Evolutionary conservation across 92 coral and sea anemone genomes (phyloP).

Genomic region (Ricordea florida): DNA sequence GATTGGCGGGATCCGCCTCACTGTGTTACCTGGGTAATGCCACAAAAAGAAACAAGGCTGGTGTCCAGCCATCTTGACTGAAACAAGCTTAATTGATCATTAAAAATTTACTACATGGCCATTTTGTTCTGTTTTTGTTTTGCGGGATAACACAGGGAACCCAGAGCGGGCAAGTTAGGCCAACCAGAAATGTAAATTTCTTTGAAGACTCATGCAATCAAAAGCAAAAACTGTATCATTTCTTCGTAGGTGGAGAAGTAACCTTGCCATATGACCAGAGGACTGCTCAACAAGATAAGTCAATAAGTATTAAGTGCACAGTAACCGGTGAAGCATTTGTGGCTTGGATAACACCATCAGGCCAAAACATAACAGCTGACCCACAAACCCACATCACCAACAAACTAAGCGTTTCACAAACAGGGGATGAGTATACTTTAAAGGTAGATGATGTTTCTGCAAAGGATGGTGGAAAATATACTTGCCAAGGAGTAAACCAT

Average conservation of each 20-base stretch:
- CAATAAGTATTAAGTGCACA: not conserved
- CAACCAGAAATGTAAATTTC: too few species aligned
- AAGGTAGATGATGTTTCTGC: not conserved
- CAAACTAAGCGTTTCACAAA: not conserved
- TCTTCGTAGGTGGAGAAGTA: slow-evolving; percentile 7
- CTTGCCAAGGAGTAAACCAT: not conserved
- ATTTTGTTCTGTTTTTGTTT: too few species aligned
- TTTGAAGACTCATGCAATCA: too few species aligned
- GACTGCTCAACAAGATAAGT: not conserved
- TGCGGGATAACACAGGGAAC: too few species aligned
- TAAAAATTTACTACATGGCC: too few species aligned
- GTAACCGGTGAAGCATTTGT: not conserved
- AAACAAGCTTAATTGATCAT: too few species aligned
- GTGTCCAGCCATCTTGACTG: too few species aligned
- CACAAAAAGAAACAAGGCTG: too few species aligned
- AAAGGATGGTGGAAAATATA: slow-evolving; percentile 13
- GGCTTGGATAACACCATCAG: slow-evolving; percentile 4
- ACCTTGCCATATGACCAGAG: not conserved
- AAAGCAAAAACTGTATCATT: too few species aligned
- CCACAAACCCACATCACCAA: not conserved
- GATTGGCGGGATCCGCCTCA: too few species aligned
- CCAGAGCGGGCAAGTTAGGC: too few species aligned
- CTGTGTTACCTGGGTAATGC: too few species aligned
- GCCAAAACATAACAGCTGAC: not conserved
- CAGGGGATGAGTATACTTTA: not conserved